phyloP scores from a whole-genome alignment of 2,888 invertebrate genomes.

The Pseudococcus viburni region DNA sequence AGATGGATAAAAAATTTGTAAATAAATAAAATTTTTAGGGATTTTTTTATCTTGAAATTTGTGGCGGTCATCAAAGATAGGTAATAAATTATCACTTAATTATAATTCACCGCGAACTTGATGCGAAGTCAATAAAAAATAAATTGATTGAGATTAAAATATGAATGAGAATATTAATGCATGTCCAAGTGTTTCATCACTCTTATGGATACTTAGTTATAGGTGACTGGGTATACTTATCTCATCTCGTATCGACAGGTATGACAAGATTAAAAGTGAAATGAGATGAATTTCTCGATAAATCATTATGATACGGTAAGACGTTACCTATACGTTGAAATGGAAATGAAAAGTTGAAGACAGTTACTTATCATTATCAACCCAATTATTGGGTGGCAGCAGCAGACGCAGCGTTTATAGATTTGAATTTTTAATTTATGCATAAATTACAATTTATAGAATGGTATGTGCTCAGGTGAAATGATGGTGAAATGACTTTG shows the following conservation, averaged over 20 bases:
- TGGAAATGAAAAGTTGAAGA: slow-evolving; percentile 22
- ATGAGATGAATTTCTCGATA: slow-evolving; percentile 13
- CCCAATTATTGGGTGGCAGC: not conserved
- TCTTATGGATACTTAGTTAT: not conserved
- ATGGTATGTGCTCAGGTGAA: no score
- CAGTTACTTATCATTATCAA: not conserved
- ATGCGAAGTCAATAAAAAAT: no score
- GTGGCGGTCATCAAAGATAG: no score
- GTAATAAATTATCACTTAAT: no score
- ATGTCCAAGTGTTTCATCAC: not conserved
- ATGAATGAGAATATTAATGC: not conserved
- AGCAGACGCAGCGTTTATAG: not conserved
- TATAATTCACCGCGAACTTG: no score
- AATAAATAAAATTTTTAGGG: no score
- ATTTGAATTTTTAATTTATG: not conserved
- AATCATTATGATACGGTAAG: not conserved
- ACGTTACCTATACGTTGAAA: not conserved
- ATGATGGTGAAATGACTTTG: no score
- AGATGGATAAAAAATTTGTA: no score
- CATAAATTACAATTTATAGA: not conserved
- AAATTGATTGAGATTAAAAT: no score
- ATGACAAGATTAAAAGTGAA: slow-evolving; percentile 17
- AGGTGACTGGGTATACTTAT: not conserved
- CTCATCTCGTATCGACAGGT: not conserved
- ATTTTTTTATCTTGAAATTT: no score